Percentiles rank a stretch among this genome's conserved stretches.
These are phyloP conservation scores for Variabilichromis moorii DNA, from an alignment of 2,113 vertebrate genomes.

Conservation along the genomic window DNA sequence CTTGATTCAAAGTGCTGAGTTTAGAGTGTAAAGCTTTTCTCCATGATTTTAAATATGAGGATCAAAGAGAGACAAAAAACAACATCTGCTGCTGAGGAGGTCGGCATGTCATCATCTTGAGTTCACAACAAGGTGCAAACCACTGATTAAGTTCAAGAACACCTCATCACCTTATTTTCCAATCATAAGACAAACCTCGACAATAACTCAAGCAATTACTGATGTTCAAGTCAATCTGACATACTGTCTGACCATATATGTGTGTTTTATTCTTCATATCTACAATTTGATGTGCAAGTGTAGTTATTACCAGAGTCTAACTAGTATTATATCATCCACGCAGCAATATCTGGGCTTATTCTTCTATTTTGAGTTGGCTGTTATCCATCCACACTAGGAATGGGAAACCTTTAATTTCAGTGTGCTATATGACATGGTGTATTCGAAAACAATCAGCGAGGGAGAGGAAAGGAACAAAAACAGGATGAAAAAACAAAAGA, in stretches of 20 bases:
- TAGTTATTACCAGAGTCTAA: background rate
- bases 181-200: background rate
- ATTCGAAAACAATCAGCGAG: rapidly evolving
- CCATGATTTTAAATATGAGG: rapidly evolving
- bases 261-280: background rate
- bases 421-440: background rate
- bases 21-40: background rate
- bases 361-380: background rate
- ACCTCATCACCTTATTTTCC: too few species aligned
- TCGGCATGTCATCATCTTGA: background rate
- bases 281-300: background rate
- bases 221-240: background rate
- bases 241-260: background rate
- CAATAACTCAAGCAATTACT: background rate
- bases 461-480: background rate
- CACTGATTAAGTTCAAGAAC: background rate
- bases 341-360: rapidly evolving
- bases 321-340: rapidly evolving
- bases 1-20: background rate
- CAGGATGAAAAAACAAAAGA: background rate
- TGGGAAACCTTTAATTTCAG: background rate
- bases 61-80: background rate
- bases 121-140: background rate
- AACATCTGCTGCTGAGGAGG: background rate
- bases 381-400: rapidly evolving